Percentiles rank a stretch among this genome's conserved stretches.
Conservation (phyloP, 2,113 vertebrate genomes). For the Oryzias javanicus region DNA sequence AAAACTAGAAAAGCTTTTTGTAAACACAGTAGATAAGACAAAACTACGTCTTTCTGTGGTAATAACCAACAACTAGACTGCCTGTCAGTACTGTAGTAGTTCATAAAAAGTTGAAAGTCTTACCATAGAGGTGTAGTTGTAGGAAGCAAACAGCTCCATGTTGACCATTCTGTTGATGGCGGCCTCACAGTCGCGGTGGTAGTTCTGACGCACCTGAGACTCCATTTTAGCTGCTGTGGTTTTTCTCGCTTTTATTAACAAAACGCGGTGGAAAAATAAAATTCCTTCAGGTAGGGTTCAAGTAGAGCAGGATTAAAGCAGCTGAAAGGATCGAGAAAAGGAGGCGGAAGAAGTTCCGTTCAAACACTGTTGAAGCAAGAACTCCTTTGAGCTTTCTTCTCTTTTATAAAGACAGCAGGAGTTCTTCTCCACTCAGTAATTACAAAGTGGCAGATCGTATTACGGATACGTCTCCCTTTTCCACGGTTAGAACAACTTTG, state of each 20-base stretch:
- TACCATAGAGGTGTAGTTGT: too few relatives aligned
- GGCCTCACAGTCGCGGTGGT: slow-evolving; percentile 79
- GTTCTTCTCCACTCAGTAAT: accelerated
- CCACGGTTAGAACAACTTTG: too few relatives aligned
- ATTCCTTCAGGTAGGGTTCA: slow-evolving; percentile 12
- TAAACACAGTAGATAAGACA: too few relatives aligned
- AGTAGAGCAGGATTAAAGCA: background rate
- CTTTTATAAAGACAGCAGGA: slow-evolving; percentile 3
- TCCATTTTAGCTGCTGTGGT: slow-evolving; percentile 58
- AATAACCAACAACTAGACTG: too few relatives aligned
- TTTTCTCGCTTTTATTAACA: slow-evolving; percentile 32
- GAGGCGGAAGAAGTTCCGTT: slow-evolving; percentile 72
- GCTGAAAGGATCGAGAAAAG: slow-evolving; percentile 1
- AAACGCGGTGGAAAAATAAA: slow-evolving; percentile 55
- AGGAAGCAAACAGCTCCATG: too few relatives aligned
- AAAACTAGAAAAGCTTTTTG: too few relatives aligned
- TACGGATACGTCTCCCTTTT: background rate
- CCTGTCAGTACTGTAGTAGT: too few relatives aligned
- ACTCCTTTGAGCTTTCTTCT: too few relatives aligned
- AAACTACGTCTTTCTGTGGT: too few relatives aligned
- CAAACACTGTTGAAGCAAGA: slow-evolving; percentile 80
- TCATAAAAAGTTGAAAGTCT: too few relatives aligned
- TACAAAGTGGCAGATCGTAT: slow-evolving; percentile 31
- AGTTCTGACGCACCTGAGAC: slow-evolving; percentile 85
- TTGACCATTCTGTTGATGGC: slow-evolving; percentile 73